Base-by-base conservation (phyloP, 2,113 vertebrate genomes). In the Bettongia penicillata region DNA sequence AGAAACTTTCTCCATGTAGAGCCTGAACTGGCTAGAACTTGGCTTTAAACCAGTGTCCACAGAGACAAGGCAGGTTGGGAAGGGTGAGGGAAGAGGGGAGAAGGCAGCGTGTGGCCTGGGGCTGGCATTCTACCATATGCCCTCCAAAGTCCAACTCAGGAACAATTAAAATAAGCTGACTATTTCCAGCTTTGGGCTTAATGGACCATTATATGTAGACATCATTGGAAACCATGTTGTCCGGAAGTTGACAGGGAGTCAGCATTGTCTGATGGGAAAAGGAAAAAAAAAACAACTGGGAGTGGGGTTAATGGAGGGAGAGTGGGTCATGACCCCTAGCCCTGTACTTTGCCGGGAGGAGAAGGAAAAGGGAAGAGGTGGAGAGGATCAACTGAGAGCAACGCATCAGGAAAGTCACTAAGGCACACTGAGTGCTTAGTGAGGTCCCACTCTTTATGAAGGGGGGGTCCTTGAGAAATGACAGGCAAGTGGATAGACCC, bases 261-360 rank as follows among this genome's bases (percentile, higher is more conserved):
- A 97, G 94, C 95, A 95, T 96, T 97, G 96, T 97, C 95, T 91
- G 91, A 92, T 53, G 95, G 3, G 43, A 84, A 84, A 84, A 84
- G n/a, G 68, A 23, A 43, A 84, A 84, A 43, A n/a, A 95, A 96
- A 96, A 90, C 31, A 91, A 93, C 95, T 94, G 92, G 37, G 90
- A 43, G 95, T 77, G 16, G 11, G 93, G 89, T 94, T 95, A 95
- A 77, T 10, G 47, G 22, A 57, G 0, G 47, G 22, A 57, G 0
- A 90, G 47, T 50, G 25, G 24, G 47, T 22, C 26, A 51, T 61
- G 84, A 53, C 43, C 90, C 12, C 0, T n/a, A 43, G 6, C n/a
- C 68, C n/a, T 84, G 68, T 90, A 90, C 92, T 89, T 97, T 90
- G 37, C 77, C 94, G 51, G 93, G 53, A 68, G 12, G 6, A 3